phyloP scores from a whole-genome alignment of 2,797 vertebrate species.

The Nasua narica region DNA sequence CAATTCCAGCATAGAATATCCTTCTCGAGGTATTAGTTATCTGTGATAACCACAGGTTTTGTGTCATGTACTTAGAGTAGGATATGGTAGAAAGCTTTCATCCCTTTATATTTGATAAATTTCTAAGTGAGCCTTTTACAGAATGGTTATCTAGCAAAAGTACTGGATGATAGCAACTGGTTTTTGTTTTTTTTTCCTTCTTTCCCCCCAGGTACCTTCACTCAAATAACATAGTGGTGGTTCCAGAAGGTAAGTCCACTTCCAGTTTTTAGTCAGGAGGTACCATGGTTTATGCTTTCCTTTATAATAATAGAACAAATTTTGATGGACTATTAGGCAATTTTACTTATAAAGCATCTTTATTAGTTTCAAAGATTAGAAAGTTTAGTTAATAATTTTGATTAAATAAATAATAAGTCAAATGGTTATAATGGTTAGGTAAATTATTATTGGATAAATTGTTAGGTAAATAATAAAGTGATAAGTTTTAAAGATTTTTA shows the following conservation, averaged over 20 bases:
- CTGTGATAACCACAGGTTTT: not conserved
- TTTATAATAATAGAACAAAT: conserved; percentile 37
- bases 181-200: conserved; percentile 59
- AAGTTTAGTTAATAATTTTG: conserved; percentile 55
- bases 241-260: conserved; percentile 93
- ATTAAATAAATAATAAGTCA: conserved; percentile 25
- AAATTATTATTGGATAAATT: conserved; percentile 27
- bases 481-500: not conserved
- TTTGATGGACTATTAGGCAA: conserved; percentile 66
- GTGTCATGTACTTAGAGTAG: conserved; percentile 40
- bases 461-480: conserved; percentile 25
- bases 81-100: conserved; percentile 54
- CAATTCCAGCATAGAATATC: conserved; percentile 1
- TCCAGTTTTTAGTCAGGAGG: conserved; percentile 56
- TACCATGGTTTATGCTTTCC: conserved; percentile 62
- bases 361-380: conserved; percentile 49
- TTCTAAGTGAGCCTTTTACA: conserved; percentile 76
- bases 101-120: conserved; percentile 42
- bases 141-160: conserved; percentile 70
- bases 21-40: not conserved
- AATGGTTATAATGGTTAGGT: not conserved
- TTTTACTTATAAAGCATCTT: conserved; percentile 60
- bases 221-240: conserved; percentile 96
- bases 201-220: conserved; percentile 91
- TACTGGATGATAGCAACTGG: conserved; percentile 75